These are phyloP conservation scores for Ischnus inquisitorius DNA, from an alignment of 2,888 invertebrate genomes.

Conservation along the genomic window DNA sequence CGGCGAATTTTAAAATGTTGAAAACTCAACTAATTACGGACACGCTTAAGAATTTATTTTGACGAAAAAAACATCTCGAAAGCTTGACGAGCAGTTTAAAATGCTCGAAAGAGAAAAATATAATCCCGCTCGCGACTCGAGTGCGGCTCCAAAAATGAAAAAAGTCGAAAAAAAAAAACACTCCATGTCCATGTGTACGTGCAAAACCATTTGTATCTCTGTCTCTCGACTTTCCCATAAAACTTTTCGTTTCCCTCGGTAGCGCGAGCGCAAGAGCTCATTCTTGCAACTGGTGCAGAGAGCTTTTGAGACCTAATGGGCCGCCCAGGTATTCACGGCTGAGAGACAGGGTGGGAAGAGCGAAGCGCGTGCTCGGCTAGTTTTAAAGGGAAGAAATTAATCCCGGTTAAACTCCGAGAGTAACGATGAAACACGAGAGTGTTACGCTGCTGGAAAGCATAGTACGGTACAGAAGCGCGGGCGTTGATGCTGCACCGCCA, in stretches of 20 bases:
- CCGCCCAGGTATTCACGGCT: constrained; percentile 40
- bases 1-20: constrained; percentile 24
- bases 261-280: constrained; percentile 29
- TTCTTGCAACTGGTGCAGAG: constrained; percentile 30
- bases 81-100: constrained; percentile 15
- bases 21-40: constrained; percentile 31
- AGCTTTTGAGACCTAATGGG: constrained; percentile 50
- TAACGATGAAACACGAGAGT: constrained; percentile 62
- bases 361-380: constrained; percentile 29
- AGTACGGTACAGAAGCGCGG: background rate
- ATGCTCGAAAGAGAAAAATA: constrained; percentile 13
- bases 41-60: constrained; percentile 14
- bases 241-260: constrained; percentile 8
- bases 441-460: constrained; percentile 22
- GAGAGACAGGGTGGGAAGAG: constrained; percentile 19
- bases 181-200: background rate
- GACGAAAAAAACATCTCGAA: constrained; percentile 2
- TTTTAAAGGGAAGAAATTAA: constrained; percentile 62
- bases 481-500: background rate
- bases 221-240: constrained; percentile 21
- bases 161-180: too few relatives aligned
- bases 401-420: constrained; percentile 53
- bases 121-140: background rate
- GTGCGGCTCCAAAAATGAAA: constrained; percentile 33
- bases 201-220: constrained; percentile 22